phyloP scores from a whole-genome alignment of 2,113 vertebrate species.

The Menidia beryllina region DNA sequence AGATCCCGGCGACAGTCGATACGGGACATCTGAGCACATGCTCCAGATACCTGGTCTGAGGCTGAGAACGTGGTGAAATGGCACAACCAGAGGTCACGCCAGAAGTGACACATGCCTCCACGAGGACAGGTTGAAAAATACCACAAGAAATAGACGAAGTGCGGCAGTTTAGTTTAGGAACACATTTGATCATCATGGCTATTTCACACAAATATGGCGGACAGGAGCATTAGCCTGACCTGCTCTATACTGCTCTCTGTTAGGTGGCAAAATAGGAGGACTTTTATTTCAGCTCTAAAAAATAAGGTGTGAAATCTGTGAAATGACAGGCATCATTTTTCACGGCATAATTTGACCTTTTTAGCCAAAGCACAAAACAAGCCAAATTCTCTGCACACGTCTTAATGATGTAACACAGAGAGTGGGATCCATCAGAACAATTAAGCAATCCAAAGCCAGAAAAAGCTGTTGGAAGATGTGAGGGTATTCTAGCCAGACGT shows the following conservation, averaged over 20 bases:
- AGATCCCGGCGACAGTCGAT: constrained; percentile 51
- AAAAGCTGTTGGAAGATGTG: not conserved
- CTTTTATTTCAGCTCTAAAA: too few relatives aligned
- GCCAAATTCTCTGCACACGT: too few relatives aligned
- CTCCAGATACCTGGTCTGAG: constrained; percentile 39
- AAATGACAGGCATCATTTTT: too few relatives aligned
- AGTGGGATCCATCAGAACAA: not conserved
- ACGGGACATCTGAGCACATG: constrained; percentile 28
- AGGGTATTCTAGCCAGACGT: too few relatives aligned
- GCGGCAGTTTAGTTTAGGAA: not conserved
- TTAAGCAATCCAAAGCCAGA: not conserved
- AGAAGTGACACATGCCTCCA: constrained; percentile 2
- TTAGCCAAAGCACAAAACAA: too few relatives aligned
- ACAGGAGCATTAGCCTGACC: too few relatives aligned
- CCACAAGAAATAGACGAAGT: constrained; percentile 10
- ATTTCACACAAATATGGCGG: not conserved
- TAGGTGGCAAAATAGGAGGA: too few relatives aligned
- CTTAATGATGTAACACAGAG: not conserved
- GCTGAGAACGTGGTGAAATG: constrained; percentile 52
- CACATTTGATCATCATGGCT: too few relatives aligned
- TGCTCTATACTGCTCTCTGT: too few relatives aligned
- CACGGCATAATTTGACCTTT: too few relatives aligned
- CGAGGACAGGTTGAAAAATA: constrained; percentile 39
- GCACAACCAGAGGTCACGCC: constrained; percentile 32
- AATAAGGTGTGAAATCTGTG: too few relatives aligned